These are phyloP conservation scores for Erpetoichthys calabaricus DNA, from an alignment of 2,797 vertebrate species.

Conservation along the genomic window DNA sequence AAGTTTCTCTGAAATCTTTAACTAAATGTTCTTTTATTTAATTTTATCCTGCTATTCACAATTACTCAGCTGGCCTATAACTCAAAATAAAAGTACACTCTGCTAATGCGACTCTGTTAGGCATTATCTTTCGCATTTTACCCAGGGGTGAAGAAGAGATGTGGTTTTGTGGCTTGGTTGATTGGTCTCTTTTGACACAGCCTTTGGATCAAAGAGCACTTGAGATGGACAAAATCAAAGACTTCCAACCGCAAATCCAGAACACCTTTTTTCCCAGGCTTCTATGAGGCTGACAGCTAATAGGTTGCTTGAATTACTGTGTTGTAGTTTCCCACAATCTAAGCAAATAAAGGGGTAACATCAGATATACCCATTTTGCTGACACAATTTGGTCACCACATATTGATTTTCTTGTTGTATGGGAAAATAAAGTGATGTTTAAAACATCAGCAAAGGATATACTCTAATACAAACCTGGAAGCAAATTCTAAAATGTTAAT, in stretches of 20 bases:
- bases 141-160: neutral
- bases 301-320: too few species aligned
- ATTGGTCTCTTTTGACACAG: conserved; percentile 2
- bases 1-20: neutral
- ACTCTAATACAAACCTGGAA: too few species aligned
- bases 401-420: too few species aligned
- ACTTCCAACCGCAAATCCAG: neutral
- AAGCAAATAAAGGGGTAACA: too few species aligned
- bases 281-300: too few species aligned
- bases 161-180: neutral
- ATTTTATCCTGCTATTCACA: neutral
- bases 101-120: neutral
- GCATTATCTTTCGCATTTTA: neutral
- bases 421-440: too few species aligned
- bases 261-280: too few species aligned
- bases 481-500: too few species aligned
- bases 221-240: conserved; percentile 1
- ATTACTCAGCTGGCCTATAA: neutral
- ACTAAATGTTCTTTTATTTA: neutral
- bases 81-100: neutral
- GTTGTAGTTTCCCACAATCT: too few species aligned
- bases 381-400: too few species aligned
- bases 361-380: too few species aligned
- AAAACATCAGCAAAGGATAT: too few species aligned
- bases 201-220: conserved; percentile 1